Evolutionary conservation across 1,140 invertebrate genomes (phyloP), one percentile per base, ranked within the genome.

Genomic region (Danaus plexippus): DNA sequence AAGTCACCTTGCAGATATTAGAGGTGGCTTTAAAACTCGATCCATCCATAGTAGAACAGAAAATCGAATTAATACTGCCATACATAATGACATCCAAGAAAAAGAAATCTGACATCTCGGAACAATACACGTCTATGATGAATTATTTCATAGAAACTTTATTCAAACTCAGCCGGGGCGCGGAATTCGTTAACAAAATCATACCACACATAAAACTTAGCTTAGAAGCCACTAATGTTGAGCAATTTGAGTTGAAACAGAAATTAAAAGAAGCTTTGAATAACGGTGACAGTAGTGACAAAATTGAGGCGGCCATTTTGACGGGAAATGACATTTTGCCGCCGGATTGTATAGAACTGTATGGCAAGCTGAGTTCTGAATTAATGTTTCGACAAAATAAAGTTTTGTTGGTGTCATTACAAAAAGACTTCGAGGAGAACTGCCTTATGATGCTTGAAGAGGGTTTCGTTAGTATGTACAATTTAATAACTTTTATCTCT

Each of bases 351-450:
- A 54, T 85, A 2, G 65, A 78, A 51, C 57, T 66, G 13, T 87
- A 77, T 68, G 83, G 83, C 15, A 79, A 69, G 45, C 59, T 76
- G 47, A 85, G 77, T 18, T 76, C 73, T 5, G 79, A 85, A 49
- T 65, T 87, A 11, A 75, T 87, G 75, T 85, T 85, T 18, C 74
- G 81, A 46, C 84, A 87, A 54, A 87, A 77, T 59, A 80, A 75
- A 44, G 80, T 81, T 22, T 61, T 85, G 11, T 63, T 87, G 18
- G 12, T 71, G n/a, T 68, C 64, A 9, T 52, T 87, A 9, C 77
- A 84, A 52, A 81, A 76, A 12, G 79, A 84, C 66, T 76, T 87
- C 11, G 77, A 85, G 57, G 74, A 71, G 15, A 66, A 76, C 50
- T 84, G 80, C 57, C 56, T 87, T 6, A 70, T 70, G 59, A 72